Evolutionary conservation across 2,888 invertebrate genomes (phyloP), one percentile per base, ranked within the genome.

Genomic region (Erebia palarica): DNA sequence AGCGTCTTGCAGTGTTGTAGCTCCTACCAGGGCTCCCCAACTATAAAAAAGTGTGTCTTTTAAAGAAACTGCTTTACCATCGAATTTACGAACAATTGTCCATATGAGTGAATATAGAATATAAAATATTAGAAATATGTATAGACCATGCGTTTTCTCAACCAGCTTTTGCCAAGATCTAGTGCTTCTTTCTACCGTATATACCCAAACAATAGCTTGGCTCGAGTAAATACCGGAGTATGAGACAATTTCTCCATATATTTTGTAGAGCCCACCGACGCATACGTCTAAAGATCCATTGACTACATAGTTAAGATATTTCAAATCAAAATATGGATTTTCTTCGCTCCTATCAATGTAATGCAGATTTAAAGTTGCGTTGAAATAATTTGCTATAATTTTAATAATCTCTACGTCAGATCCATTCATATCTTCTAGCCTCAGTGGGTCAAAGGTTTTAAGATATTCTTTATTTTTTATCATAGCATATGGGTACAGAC

Each of bases 201-300:
- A 92, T 0, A 85, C 77, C 90, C 90, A 92, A 58, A 83, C 74
- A 1, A 88, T 72, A 0, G 78, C 76, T 78, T 91, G 89, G 21
- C 81, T 79, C 0, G 79, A 78, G 69, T 92, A 91, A 1, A 84
- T 70, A 0, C 91, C 91, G 1, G 91, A 90, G 73, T 91, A 92
- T 4, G 80, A 82, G 0, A 92, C 85, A 0, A 72, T 3, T n/a
- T 88, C 82, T 9, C 87, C 89, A 55, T 84, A 90, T 3, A 86
- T 75, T 71, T 86, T 82, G 49, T 88, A 90, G 0, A 88, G 75
- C 0, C 91, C 92, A 0, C 92, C 91, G 10, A 87, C 89, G 65
- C 85, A 85, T 0, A 80, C 77, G 57, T 92, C 90, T 2, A 92
- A 75, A 49, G 83, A 88, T 3, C 86, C 88, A 73, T 92, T 89